Evolutionary conservation across 2,113 vertebrate genomes (phyloP).

Genomic region (Xiphias gladius): DNA sequence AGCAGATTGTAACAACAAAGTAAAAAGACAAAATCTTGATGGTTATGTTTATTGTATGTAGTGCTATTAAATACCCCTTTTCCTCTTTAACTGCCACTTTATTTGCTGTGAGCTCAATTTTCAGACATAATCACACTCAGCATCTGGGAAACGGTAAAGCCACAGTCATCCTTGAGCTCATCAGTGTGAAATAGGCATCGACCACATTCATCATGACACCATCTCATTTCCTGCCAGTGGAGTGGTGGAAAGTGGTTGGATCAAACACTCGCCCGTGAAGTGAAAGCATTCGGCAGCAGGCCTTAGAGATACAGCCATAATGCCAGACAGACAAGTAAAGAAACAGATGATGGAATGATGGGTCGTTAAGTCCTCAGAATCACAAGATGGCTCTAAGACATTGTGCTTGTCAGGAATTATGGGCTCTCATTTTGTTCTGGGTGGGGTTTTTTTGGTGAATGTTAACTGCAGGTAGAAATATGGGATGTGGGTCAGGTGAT

Average conservation of each 20-base stretch:
- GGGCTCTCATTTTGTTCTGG: constrained; percentile 41
- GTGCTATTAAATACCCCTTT: constrained; percentile 15
- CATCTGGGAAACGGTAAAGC: constrained; percentile 45
- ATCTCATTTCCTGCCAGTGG: constrained; percentile 56
- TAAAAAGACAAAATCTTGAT: constrained; percentile 2
- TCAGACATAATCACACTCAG: constrained; percentile 37
- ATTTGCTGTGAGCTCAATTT: constrained; percentile 1
- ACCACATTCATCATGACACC: constrained; percentile 57
- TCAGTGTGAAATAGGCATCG: constrained; percentile 52
- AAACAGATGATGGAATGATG: constrained; percentile 52
- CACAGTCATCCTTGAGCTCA: constrained; percentile 46
- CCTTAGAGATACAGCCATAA: constrained; percentile 19
- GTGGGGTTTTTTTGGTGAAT: too few species aligned
- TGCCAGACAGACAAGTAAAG: constrained; percentile 29
- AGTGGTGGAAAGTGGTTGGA: constrained; percentile 48
- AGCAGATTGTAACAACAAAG: background rate
- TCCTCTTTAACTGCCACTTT: constrained; percentile 3
- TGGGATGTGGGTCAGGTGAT: constrained; percentile 5
- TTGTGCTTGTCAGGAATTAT: constrained; percentile 53
- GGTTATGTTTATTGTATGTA: background rate
- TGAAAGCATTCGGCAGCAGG: constrained; percentile 15
- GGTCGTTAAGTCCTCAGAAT: constrained; percentile 43
- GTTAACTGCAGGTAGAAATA: constrained; percentile 20
- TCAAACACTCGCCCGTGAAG: constrained; percentile 29
- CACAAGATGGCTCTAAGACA: constrained; percentile 35